phyloP scores from a whole-genome alignment of 2,888 invertebrate species.

The Xestia rhomboidea region DNA sequence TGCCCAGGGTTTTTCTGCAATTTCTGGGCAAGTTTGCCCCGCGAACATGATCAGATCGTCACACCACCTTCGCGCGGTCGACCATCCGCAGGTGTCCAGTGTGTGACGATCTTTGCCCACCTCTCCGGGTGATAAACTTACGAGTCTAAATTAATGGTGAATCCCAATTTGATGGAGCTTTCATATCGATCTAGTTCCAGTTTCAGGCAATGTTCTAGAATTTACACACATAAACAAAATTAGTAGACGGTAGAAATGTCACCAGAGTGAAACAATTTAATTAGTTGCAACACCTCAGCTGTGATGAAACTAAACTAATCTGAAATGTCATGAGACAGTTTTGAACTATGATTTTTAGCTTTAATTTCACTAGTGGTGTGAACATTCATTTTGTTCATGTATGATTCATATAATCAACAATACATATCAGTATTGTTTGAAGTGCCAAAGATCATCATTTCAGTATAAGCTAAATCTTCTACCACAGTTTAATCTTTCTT shows the following conservation, averaged over 20 bases:
- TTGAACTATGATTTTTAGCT: not conserved
- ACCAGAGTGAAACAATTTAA: not conserved
- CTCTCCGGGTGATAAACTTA: not conserved
- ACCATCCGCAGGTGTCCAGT: too few relatives aligned
- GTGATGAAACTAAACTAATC: not conserved
- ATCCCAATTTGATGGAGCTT: not conserved
- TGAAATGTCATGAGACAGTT: conserved; percentile 6
- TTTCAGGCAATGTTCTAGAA: conserved; percentile 12
- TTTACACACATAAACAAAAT: not conserved
- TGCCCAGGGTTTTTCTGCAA: too few relatives aligned
- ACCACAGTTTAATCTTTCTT: not conserved
- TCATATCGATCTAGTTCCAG: not conserved
- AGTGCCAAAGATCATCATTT: conserved; percentile 54
- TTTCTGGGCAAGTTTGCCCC: too few relatives aligned
- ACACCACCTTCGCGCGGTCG: too few relatives aligned
- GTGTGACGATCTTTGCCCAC: too few relatives aligned
- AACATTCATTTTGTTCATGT: not conserved
- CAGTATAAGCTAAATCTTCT: not conserved
- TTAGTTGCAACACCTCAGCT: not conserved
- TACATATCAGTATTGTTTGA: conserved; percentile 56
- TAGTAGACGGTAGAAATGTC: not conserved
- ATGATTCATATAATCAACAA: conserved; percentile 35
- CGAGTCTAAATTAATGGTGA: not conserved
- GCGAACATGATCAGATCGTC: too few relatives aligned
- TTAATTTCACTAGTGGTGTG: not conserved